Conservation (phyloP, 2,888 invertebrate genomes). For the Scaptomyza cyrtandrae region DNA sequence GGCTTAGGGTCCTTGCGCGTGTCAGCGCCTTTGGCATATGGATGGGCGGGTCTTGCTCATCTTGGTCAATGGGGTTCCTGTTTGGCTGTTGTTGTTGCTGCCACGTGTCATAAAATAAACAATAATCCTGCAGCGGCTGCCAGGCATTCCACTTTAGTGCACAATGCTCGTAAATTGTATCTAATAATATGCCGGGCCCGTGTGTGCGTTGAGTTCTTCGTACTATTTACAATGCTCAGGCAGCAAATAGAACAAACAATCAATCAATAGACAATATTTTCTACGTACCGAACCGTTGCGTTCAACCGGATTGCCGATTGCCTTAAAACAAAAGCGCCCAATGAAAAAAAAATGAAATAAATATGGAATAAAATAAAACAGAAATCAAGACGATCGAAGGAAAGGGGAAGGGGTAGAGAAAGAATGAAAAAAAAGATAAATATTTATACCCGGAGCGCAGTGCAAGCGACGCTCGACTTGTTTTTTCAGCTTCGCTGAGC, state of each 20-base stretch:
- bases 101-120: constrained; percentile 80
- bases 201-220: constrained; percentile 43
- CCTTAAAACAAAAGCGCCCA: constrained; percentile 74
- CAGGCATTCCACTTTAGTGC: constrained; percentile 75
- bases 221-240: constrained; percentile 49
- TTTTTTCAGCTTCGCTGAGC: constrained; percentile 80
- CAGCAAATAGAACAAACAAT: constrained; percentile 76
- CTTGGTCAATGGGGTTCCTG: constrained; percentile 12
- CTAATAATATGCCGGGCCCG: constrained; percentile 73
- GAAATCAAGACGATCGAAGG: constrained; percentile 52
- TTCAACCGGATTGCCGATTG: constrained; percentile 74
- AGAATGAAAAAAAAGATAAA: constrained; percentile 61
- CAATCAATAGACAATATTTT: constrained; percentile 79
- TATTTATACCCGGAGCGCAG: constrained; percentile 78
- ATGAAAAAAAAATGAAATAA: constrained; percentile 36
- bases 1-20: constrained; percentile 72
- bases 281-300: constrained; percentile 54
- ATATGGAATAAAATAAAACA: constrained; percentile 28
- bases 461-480: constrained; percentile 80
- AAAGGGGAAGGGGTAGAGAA: not conserved
- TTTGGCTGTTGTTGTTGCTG: constrained; percentile 12
- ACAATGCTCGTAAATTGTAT: constrained; percentile 76
- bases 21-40: constrained; percentile 63
- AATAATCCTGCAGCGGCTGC: constrained; percentile 78
- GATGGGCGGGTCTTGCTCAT: not conserved